Base-by-base conservation (phyloP, 2,888 invertebrate species). In the Phanerotoma sp. region DNA sequence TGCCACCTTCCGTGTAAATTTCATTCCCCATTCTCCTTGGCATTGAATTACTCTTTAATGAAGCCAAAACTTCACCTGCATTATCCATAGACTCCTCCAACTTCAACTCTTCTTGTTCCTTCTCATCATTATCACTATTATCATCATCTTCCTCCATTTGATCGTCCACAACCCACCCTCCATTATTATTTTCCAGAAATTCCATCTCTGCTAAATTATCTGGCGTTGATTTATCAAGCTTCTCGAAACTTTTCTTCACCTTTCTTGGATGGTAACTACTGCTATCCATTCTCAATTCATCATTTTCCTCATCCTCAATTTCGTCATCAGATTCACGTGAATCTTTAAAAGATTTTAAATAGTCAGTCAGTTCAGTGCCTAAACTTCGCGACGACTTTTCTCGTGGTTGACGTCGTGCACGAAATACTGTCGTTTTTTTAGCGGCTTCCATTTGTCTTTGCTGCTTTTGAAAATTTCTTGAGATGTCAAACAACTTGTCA, bases 1-100 rank as follows among this genome's bases (percentile, higher is more conserved):
- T 55, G n/a, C 73, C 73, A 32, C 69, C 73, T 57, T 74, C 74
- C 1, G 70, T 68, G 33, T 71, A 72, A 42, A 73, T 62, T 6
- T 54, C 65, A 22, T 22, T 22, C 13, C 20, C 22, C 28, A 32
- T 25, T 35, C 21, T 33, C 16, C 7, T 9, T 11, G 30, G 15
- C 13, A 20, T 18, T 16, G 25, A 40, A 37, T 46, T n/a, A 16
- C 9, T n/a, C n/a, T 35, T n/a, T 21, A 37, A 50, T n/a, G 18
- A 30, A 18, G n/a, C 32, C 16, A n/a, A 13, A 22, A 38, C n/a
- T 33, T 30, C 4, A 10, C 35, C 18, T 22, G 16, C 11, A 37
- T 13, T 38, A 18, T 20, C 38, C 25, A 35, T 11, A n/a, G 15
- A 22, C 15, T 54, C 35, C n/a, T 28, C 20, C 16, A 1, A 4